Percentiles rank a stretch among this genome's conserved stretches.
phyloP scores from a whole-genome alignment of 2,888 invertebrate species.

The Xestobium rufovillosum region DNA sequence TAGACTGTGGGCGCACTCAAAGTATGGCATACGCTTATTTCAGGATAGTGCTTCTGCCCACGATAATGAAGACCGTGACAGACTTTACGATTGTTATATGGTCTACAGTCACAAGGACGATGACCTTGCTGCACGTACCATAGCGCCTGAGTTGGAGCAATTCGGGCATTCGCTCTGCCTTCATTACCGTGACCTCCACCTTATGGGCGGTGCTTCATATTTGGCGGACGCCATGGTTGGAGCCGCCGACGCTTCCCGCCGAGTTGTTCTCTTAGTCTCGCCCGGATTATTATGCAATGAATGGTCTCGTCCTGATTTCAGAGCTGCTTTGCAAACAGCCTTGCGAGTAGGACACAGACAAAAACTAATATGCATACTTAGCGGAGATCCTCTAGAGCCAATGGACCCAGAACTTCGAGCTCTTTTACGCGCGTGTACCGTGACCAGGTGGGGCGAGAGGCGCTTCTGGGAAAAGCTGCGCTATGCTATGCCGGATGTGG shows the following conservation, averaged over 20 bases:
- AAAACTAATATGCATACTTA: conserved; percentile 53
- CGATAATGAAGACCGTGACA: conserved; percentile 46
- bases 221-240: conserved; percentile 55
- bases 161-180: conserved; percentile 60
- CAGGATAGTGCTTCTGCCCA: conserved; percentile 52
- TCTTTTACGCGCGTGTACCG: conserved; percentile 62
- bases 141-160: conserved; percentile 67
- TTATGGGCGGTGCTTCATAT: conserved; percentile 55
- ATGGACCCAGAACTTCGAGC: conserved; percentile 71
- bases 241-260: conserved; percentile 57
- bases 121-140: conserved; percentile 61
- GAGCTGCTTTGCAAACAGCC: conserved; percentile 71
- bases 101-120: conserved; percentile 78
- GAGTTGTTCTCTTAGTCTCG: conserved; percentile 73
- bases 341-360: conserved; percentile 59
- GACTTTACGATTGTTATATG: conserved; percentile 75
- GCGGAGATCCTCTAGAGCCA: conserved; percentile 62
- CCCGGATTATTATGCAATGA: conserved; percentile 75
- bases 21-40: conserved; percentile 68
- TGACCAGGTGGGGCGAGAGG: conserved; percentile 67
- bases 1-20: conserved; percentile 70
- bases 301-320: conserved; percentile 76
- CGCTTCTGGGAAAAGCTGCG: conserved; percentile 81
- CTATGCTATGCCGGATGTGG: conserved; percentile 69
- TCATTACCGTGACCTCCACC: conserved; percentile 56